Evolutionary conservation across 2,113 vertebrate genomes (phyloP), one percentile per base, ranked within the genome.

Genomic region (Sebastes fasciatus): DNA sequence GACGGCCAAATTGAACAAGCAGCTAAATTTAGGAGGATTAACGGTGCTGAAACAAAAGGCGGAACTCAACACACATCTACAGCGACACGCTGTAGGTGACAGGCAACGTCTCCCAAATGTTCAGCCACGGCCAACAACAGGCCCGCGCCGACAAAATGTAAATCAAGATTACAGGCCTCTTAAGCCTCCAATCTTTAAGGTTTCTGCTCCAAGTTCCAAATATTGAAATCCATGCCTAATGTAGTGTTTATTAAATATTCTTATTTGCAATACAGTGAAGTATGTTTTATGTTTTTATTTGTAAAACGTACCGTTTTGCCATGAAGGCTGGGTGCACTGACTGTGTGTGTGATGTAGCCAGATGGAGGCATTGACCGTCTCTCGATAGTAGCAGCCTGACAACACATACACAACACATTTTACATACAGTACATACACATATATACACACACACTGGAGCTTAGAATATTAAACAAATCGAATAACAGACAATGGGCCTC

Each of bases 301-400:
- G 19, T 68, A 1, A 65, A 86, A 89, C 97, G 90, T 96, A 99
- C 98, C 95, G 98, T 99, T 95, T 99, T 98, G 51, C 98, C 98
- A 1, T 99, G 97, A 74, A 99, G 94, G 93, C 98, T 99, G 83
- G 98, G 98, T 0, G 98, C 97, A 2, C 97, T 99, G 91, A 99
- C 97, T 0, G 98, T 99, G 89, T 99, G 98, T 0, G 97, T 99
- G 95, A 99, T 98, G 93, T 99, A 99, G 65, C 97, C 96, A 88
- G 98, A 96, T 9, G 96, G 82, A 65, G 97, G 97, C 96, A 98
- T 95, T 2, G 97, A 97, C 57, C 96, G 96, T 8, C 97, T 96
- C 64, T 98, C 98, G 16, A 96, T 51, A 6, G 97, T 97, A 6
- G 97, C 92, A 1, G 96, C 95, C 98, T 99, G 95, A 61, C 9